Evolutionary conservation across 1,140 invertebrate species (phyloP).

Genomic region (Centruroides sculpturatus): DNA sequence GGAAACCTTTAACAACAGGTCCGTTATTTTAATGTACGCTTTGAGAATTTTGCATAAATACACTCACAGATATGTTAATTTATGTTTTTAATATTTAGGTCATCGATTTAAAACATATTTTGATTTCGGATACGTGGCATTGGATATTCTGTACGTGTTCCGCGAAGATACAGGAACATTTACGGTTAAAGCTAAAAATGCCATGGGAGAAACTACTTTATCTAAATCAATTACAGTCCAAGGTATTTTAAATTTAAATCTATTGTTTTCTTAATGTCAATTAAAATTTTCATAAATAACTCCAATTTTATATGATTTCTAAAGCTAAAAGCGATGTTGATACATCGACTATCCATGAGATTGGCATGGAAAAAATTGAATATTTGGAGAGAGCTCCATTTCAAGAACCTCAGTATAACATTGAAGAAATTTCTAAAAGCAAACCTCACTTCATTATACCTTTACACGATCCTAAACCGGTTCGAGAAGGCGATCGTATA

Average conservation of each 20-base stretch:
- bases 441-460: constrained; percentile 80
- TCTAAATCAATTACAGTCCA: constrained; percentile 70
- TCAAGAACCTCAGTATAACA: constrained; percentile 69
- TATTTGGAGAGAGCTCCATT: constrained; percentile 71
- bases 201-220: constrained; percentile 64
- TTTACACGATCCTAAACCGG: constrained; percentile 51
- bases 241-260: constrained; percentile 27
- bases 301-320: background rate
- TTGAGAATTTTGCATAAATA: background rate
- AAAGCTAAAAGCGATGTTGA: constrained; percentile 47
- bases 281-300: background rate
- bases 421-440: constrained; percentile 84
- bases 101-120: constrained; percentile 86
- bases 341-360: constrained; percentile 69
- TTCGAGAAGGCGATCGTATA: constrained; percentile 73
- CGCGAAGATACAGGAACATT: constrained; percentile 90
- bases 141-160: constrained; percentile 80
- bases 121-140: constrained; percentile 86
- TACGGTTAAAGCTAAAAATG: constrained; percentile 75
- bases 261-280: background rate
- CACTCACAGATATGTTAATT: background rate
- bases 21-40: background rate
- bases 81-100: constrained; percentile 33
- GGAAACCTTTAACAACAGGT: constrained; percentile 40
- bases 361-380: constrained; percentile 70